Conservation (phyloP, 2,113 vertebrate species). For the Himantopus leucocephalus region DNA sequence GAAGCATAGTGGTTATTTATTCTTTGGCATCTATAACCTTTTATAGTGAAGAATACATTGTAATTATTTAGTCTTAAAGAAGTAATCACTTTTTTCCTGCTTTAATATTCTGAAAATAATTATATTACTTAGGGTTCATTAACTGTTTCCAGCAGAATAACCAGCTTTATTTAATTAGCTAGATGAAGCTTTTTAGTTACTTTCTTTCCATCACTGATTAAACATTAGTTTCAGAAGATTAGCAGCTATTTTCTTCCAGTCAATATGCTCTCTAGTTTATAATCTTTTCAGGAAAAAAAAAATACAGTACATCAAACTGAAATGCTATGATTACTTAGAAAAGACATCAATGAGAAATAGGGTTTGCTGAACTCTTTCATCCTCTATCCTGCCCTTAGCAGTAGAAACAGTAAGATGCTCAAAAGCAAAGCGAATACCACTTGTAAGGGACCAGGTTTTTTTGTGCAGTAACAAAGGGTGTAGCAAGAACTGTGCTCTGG, state of each 20-base stretch:
- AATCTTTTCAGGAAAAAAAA: neutral
- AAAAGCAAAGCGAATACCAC: neutral
- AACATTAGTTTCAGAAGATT: conserved; percentile 65
- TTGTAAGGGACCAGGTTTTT: neutral
- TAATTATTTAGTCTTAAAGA: conserved; percentile 68
- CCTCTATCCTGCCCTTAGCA: neutral
- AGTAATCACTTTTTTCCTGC: conserved; percentile 63
- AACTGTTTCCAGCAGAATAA: conserved; percentile 68
- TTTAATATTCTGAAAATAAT: conserved; percentile 70
- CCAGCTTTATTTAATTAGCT: conserved; percentile 67
- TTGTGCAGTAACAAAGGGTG: neutral
- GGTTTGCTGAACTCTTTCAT: neutral
- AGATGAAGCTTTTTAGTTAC: conserved; percentile 59
- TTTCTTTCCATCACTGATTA: conserved; percentile 64
- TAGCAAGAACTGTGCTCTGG: neutral
- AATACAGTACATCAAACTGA: neutral
- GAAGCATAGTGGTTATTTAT: neutral
- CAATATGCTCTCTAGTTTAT: conserved; percentile 22
- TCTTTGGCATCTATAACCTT: conserved; percentile 26
- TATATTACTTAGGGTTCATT: conserved; percentile 62
- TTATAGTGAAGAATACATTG: conserved; percentile 30
- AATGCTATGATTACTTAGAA: neutral
- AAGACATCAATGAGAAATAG: neutral
- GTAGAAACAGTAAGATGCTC: neutral
- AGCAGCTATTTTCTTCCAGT: conserved; percentile 41